A percentile compares a stretch with the other conserved stretches of the same genome.
These are phyloP conservation scores for Drosophila kohkoa DNA, from an alignment of 1,140 invertebrate genomes.

Conservation along the genomic window DNA sequence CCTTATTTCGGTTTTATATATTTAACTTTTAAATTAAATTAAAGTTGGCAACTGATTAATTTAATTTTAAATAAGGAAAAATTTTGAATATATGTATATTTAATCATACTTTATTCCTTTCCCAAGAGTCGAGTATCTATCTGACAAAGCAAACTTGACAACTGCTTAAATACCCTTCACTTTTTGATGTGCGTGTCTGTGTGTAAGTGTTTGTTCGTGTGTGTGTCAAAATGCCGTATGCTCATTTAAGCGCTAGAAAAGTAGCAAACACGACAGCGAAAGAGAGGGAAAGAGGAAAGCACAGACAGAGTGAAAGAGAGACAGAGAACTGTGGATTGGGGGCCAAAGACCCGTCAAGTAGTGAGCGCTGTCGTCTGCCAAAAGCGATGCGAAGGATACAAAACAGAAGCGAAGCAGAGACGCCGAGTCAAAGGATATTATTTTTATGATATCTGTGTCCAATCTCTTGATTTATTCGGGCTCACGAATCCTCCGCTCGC, in stretches of 20 bases:
- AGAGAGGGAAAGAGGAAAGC: not conserved
- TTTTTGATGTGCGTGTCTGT: constrained; percentile 16
- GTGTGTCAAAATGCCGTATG: constrained; percentile 41
- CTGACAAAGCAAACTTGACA: constrained; percentile 4
- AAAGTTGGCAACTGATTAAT: too few species aligned
- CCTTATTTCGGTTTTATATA: too few species aligned
- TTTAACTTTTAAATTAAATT: not conserved
- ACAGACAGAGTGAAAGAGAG: not conserved
- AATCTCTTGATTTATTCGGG: constrained; percentile 84
- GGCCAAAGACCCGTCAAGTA: constrained; percentile 40
- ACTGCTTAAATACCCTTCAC: constrained; percentile 44
- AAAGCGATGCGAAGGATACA: constrained; percentile 39
- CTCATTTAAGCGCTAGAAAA: constrained; percentile 39
- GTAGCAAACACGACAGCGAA: not conserved
- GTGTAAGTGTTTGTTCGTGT: not conserved
- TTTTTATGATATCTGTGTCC: constrained; percentile 85
- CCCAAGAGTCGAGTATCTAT: too few species aligned
- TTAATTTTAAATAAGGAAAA: too few species aligned
- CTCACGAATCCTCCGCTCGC: constrained; percentile 69
- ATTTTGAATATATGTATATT: not conserved
- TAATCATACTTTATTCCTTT: not conserved
- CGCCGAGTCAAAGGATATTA: constrained; percentile 70
- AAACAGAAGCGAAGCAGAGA: not conserved
- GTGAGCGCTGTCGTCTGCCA: constrained; percentile 47
- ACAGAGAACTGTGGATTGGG: not conserved